A percentile compares a stretch with the other conserved stretches of the same genome.
Evolutionary conservation across 2,888 invertebrate genomes (phyloP).

Genomic region (Ormyrus labotus): DNA sequence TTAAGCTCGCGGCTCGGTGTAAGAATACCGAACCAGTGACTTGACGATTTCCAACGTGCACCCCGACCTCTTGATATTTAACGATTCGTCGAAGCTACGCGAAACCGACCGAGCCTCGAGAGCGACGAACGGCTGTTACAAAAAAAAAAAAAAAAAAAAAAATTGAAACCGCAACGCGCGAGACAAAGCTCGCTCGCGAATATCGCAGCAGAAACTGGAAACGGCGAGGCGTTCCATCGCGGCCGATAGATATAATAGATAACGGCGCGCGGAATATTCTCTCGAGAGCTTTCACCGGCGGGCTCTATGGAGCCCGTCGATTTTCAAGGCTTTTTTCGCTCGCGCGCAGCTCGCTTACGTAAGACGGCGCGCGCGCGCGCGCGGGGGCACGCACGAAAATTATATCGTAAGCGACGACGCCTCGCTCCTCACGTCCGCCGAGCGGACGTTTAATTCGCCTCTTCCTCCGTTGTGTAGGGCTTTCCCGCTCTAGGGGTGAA

Average conservation of each 20-base stretch:
- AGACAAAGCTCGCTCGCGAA: too few species aligned
- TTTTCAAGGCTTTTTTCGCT: slow-evolving; percentile 48
- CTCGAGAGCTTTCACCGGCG: slow-evolving; percentile 33
- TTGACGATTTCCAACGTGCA: too few species aligned
- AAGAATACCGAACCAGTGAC: too few species aligned
- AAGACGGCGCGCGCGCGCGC: not conserved
- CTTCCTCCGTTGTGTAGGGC: not conserved
- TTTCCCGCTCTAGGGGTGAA: not conserved
- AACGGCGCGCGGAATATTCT: slow-evolving; percentile 31
- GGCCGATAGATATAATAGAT: slow-evolving; percentile 28
- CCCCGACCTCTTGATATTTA: too few species aligned
- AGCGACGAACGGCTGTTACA: too few species aligned
- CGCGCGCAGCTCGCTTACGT: slow-evolving; percentile 23
- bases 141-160: too few species aligned
- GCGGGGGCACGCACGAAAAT: not conserved
- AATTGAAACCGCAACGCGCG: too few species aligned
- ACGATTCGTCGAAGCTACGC: not conserved
- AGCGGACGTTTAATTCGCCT: not conserved
- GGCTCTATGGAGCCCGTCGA: slow-evolving; percentile 35
- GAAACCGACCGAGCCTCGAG: not conserved
- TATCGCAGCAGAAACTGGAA: too few species aligned
- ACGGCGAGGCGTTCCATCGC: slow-evolving; percentile 30
- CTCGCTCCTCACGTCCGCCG: not conserved
- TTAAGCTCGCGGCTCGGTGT: too few species aligned
- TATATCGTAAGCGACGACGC: too few species aligned